Evolutionary conservation across 2,797 vertebrate species (phyloP).

Genomic region (Rhyacichthys aspro): DNA sequence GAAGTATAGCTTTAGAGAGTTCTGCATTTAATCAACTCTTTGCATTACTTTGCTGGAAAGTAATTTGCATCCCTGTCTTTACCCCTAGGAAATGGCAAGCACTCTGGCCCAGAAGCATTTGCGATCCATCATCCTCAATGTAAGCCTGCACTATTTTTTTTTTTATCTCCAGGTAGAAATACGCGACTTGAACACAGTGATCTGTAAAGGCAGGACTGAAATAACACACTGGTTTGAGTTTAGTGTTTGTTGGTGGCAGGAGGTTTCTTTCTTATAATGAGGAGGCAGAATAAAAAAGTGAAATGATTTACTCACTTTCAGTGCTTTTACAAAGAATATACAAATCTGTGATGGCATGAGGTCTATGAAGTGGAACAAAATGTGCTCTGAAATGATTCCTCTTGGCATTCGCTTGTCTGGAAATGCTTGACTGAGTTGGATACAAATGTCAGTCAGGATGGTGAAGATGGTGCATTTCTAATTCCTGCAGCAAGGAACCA

Average conservation of each 20-base stretch:
- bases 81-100: constrained; percentile 93
- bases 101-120: constrained; percentile 97
- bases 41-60: constrained; percentile 2
- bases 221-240: background rate
- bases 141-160: constrained; percentile 72
- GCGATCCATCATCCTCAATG: constrained; percentile 89
- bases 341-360: constrained; percentile 45
- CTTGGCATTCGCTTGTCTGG: constrained; percentile 44
- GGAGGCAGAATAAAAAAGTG: constrained; percentile 22
- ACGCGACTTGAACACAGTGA: too few relatives aligned
- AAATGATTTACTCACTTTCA: constrained; percentile 21
- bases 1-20: constrained; percentile 17
- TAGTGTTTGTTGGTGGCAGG: background rate
- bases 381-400: constrained; percentile 52
- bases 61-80: constrained; percentile 50
- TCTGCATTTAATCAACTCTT: constrained; percentile 10
- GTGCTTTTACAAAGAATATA: constrained; percentile 30
- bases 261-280: too few relatives aligned
- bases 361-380: constrained; percentile 44
- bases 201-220: background rate
- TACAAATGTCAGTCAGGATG: constrained; percentile 34
- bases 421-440: constrained; percentile 35
- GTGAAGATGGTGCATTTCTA: too few relatives aligned
- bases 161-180: background rate
- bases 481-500: too few relatives aligned